phyloP scores from a whole-genome alignment of 2,113 vertebrate species.

The Austrofundulus limnaeus region DNA sequence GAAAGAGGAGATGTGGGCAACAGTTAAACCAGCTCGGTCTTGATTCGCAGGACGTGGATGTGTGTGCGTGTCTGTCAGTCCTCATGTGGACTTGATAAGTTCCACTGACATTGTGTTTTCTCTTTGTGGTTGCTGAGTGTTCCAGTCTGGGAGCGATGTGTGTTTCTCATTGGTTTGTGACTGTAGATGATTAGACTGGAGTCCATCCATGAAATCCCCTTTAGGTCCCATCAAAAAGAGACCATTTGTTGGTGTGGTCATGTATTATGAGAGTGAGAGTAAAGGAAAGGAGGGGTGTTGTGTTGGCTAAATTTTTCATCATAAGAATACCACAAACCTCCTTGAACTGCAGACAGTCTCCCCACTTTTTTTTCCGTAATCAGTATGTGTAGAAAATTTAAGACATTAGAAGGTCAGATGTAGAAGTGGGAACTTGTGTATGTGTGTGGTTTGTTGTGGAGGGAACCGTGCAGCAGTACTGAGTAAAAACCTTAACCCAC shows the following conservation, averaged over 20 bases:
- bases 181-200: slow-evolving; percentile 75
- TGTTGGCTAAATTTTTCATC: slow-evolving; percentile 56
- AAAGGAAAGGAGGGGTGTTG: slow-evolving; percentile 39
- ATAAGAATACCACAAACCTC: slow-evolving; percentile 58
- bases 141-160: slow-evolving; percentile 68
- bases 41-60: slow-evolving; percentile 23
- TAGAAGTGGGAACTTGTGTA: slow-evolving; percentile 27
- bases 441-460: slow-evolving; percentile 47
- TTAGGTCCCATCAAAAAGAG: slow-evolving; percentile 53
- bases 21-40: slow-evolving; percentile 61
- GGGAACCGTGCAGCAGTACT: slow-evolving; percentile 47
- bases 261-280: slow-evolving; percentile 51
- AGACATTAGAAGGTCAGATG: slow-evolving; percentile 41
- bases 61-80: slow-evolving; percentile 48
- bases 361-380: slow-evolving; percentile 24
- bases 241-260: slow-evolving; percentile 34
- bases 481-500: not conserved
- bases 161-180: slow-evolving; percentile 70
- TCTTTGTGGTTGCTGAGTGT: slow-evolving; percentile 72
- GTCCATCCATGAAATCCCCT: slow-evolving; percentile 77
- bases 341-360: slow-evolving; percentile 47
- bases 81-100: slow-evolving; percentile 77
- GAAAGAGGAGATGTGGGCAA: slow-evolving; percentile 72
- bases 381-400: slow-evolving; percentile 5
- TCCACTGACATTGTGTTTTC: slow-evolving; percentile 75